Evolutionary conservation across 2,888 invertebrate species (phyloP), one percentile per base, ranked within the genome.

Genomic region (Pantelozetes paolii): DNA sequence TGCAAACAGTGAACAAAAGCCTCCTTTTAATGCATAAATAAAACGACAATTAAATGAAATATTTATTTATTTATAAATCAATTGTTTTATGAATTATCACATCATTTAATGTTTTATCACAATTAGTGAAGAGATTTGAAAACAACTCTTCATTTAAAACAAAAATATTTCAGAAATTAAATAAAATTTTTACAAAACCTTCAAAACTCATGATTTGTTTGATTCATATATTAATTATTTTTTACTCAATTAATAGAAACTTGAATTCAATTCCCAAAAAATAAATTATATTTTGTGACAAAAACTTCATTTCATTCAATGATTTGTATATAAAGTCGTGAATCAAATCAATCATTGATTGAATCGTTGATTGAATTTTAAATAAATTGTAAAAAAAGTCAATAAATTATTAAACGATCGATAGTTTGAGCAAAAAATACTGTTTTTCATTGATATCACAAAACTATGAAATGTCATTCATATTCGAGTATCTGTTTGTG

Each of bases 401-500:
- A 67, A 67, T 64, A 64, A 40, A 30, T 20, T 30, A 32, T 64
- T 64, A 30, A 67, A n/a, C 5, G 2, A 6, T 26, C 6, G 30
- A 45, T 26, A 6, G 26, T 6, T 67, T 67, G 67, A 67, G 67
- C 67, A 67, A 67, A 67, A 64, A 67, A 67, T 40, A 67, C 40
- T 67, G 67, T 40, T 62, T 23, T n/a, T 1, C 2, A 54, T 20
- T 54, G 11, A 20, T 13, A 54, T 20, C 54, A 54, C 54, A 23
- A 54, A 26, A 5, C 8, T 40, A 1, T 42, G 23, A 28, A 1
- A 18, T 18, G n/a, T 50, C 48, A 75, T 62, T 74, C 76, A 62
- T 76, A 75, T 71, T 76, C 75, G 26, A 76, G n/a, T n/a, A 76
- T 62, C 72, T 74, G 73, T 42, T 77, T 78, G 54, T 78, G 78